Evolutionary conservation across 2,797 vertebrate species (phyloP), one percentile per base, ranked within the genome.

Genomic region (Vultur gryphus): DNA sequence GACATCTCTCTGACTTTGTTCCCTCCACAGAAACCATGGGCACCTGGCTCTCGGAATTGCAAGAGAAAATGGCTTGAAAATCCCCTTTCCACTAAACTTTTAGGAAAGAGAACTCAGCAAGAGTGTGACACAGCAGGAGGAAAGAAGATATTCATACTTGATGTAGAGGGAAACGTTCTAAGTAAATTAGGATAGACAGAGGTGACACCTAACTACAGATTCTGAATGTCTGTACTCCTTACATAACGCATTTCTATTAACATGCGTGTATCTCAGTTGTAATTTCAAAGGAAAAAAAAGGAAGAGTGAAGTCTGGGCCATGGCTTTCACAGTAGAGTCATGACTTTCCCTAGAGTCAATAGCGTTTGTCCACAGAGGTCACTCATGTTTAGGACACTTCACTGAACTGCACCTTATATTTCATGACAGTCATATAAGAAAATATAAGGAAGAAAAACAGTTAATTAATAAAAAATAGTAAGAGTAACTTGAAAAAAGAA

Each of bases 251-350:
- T 65, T 84, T 67, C 26, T 86, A 80, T 29, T 66, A 93, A 67
- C 11, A 31, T 1, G 11, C 0, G 1, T 20, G 26, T 33, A 41
- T 52, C 52, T 75, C 18, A 23, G 48, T 7, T 3, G 4, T 13
- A 35, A 75, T 73, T 70, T 37, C 62, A 75, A 82, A 64, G 39
- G 44, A 7, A 64, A 69, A 55, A 62, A 39, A 35, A 51, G 5
- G 14, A 79, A 25, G 33, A 89, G 23, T 29, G 29, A 89, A 90
- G 65, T 64, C 28, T 66, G 39, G 44, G 57, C 24, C 72, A 69
- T 1, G 7, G 33, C 18, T 70, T 85, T 83, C 20, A 41, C 46
- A 62, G 49, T 10, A 33, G 51, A 23, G 21, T 21, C 65, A 49
- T 49, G 58, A 49, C 48, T 19, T 41, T 28, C 49, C 35, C 43